Base-by-base conservation (phyloP, 2,888 invertebrate genomes). In the Eudemis profundana region DNA sequence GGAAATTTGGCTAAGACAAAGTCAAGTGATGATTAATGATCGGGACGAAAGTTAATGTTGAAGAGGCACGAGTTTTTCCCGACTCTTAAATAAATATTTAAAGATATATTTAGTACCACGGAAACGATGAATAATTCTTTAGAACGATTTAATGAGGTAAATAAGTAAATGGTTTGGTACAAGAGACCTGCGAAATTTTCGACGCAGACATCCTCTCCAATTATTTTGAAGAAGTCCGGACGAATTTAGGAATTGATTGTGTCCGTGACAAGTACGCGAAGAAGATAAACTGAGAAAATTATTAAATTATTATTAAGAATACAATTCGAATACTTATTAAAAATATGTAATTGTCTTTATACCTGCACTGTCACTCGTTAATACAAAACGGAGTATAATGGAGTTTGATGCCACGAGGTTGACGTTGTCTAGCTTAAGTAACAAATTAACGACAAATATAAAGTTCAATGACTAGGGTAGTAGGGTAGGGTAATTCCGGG, bases 181-280 rank as follows among this genome's bases (percentile, higher is more conserved):
- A 29, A n/a, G 27, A 27, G 29, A 29, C 27, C 42, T 44, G 17
- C 42, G 4, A 44, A 29, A 42, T 17, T 27, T 29, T 14, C n/a
- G 19, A 15, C 74, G 72, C 72, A 78, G 75, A 74, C 78, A 74
- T 74, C 71, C 78, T 78, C 83, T 85, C 81, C 83, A 88, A 87
- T 87, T 86, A 85, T 83, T 81, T 78, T 82, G 69, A 77, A 83
- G 81, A 80, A 74, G 72, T 69, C 71, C 72, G 71, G 72, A 72
- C 74, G 77, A 70, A 71, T 78, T 80, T 74, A 69, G 69, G 66
- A 77, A 74, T 68, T 73, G 76, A 70, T 77, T 77, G 74, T 75
- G 77, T 76, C 73, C 71, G 50, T 72, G 72, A 75, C 78, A 75
- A 75, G 71, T 70, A 72, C 17, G 42, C 42, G 42, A 44, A 44